Evolutionary conservation across 2,113 vertebrate species (phyloP), one percentile per base, ranked within the genome.

Genomic region (Eleginops maclovinus): DNA sequence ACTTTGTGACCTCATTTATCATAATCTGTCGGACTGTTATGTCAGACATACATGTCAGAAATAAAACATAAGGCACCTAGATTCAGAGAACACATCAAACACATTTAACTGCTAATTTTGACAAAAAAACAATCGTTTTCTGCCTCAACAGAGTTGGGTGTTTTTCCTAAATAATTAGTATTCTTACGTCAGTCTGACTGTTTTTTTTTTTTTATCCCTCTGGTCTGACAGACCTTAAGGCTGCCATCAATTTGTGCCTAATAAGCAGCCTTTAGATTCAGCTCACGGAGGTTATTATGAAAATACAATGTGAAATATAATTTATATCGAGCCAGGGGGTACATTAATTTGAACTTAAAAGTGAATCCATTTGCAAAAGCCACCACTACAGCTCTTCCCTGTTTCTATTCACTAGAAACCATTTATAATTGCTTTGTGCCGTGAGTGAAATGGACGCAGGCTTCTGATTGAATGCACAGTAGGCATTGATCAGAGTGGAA

Each of bases 371-470:
- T 79, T 81, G 65, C 75, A 61, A 61, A 56, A 43, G 75, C 75
- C 22, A 6, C 72, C 77, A 66, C 82, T 46, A 40, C 65, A 80
- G 81, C 79, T 36, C 71, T 51, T 79, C 79, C 64, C 44, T 44
- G 22, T 86, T 87, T 87, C 81, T 79, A 75, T 80, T 76, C 82
- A 85, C 86, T 87, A 5, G 72, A 72, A 89, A 85, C 78, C 83
- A 85, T 88, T 87, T 87, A 75, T 90, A 92, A 92, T 89, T 91
- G 88, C 82, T 90, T 86, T 85, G 85, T 84, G 90, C 84, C 74
- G 76, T 79, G 81, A 84, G 82, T 73, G 83, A 84, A 87, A 69
- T 83, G 69, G 77, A 84, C 62, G 54, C 58, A 10, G 50, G 78
- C 87, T 83, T 70, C 59, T 87, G 85, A 91, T 83, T 92, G 86